Conservation (phyloP, 2,113 vertebrate genomes). For the Isurus oxyrinchus region DNA sequence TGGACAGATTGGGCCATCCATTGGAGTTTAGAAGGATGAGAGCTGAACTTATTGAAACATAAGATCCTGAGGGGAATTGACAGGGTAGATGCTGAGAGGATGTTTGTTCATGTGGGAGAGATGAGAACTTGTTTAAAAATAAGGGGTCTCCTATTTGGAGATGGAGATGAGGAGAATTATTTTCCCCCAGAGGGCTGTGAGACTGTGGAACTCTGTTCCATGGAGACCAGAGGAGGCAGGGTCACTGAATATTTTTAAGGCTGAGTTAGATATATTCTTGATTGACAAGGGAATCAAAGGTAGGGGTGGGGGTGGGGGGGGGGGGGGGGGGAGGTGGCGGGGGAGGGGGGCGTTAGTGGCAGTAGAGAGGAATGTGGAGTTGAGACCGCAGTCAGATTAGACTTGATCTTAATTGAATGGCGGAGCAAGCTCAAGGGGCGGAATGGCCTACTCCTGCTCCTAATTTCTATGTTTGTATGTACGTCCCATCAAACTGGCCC, state of each 20-base stretch:
- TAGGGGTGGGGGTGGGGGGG: no score
- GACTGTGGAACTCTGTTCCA: neutral
- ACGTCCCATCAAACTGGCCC: no score
- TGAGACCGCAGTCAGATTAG: neutral
- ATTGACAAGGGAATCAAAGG: neutral
- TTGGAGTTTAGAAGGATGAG: neutral
- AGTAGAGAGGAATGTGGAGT: neutral
- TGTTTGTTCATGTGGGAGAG: neutral
- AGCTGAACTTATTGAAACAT: no score
- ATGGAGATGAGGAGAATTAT: neutral
- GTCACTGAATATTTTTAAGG: neutral
- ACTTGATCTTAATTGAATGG: neutral
- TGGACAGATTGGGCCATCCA: neutral
- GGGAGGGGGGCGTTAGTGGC: no score
- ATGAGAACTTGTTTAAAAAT: neutral
- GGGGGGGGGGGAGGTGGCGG: no score
- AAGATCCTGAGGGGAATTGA: neutral
- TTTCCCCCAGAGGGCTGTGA: neutral
- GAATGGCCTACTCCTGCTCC: neutral
- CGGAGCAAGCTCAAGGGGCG: neutral
- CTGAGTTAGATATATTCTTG: neutral
- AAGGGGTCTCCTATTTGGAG: neutral
- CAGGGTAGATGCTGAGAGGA: neutral
- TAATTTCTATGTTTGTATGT: neutral
- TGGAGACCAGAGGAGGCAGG: neutral